Evolutionary conservation across 2,888 invertebrate species (phyloP).

Genomic region (Plutella xylostella): DNA sequence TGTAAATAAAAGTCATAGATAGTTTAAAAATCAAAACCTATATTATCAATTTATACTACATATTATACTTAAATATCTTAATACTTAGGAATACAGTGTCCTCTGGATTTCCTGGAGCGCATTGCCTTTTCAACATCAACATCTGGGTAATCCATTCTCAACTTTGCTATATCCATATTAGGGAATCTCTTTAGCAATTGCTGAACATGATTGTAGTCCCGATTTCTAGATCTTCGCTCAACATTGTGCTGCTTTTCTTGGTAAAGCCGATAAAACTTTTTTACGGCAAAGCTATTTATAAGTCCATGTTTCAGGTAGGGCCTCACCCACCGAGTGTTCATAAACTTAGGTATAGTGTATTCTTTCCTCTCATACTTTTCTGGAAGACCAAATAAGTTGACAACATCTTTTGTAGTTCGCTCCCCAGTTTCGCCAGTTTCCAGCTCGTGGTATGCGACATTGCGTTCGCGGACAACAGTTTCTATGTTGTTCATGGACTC

Average conservation of each 20-base stretch:
- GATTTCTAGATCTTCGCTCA: conserved; percentile 69
- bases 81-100: conserved; percentile 70
- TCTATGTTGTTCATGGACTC: conserved; percentile 96
- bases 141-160: conserved; percentile 80
- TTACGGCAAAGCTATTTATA: conserved; percentile 71
- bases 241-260: conserved; percentile 74
- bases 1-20: too few species aligned
- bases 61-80: conserved; percentile 19
- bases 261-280: conserved; percentile 65
- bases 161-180: conserved; percentile 75
- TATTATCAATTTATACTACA: not conserved
- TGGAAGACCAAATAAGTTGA: conserved; percentile 72
- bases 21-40: too few species aligned
- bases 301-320: conserved; percentile 64
- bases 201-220: conserved; percentile 76
- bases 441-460: conserved; percentile 87
- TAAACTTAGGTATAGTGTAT: conserved; percentile 73
- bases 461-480: conserved; percentile 90
- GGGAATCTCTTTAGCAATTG: conserved; percentile 81
- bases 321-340: conserved; percentile 75
- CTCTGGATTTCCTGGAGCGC: conserved; percentile 65
- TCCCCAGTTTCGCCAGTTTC: conserved; percentile 92
- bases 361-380: conserved; percentile 71
- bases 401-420: conserved; percentile 72
- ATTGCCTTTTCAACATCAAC: conserved; percentile 79